These are phyloP conservation scores for Sacculina carcini DNA, from an alignment of 2,888 invertebrate genomes.

Conservation along the genomic window DNA sequence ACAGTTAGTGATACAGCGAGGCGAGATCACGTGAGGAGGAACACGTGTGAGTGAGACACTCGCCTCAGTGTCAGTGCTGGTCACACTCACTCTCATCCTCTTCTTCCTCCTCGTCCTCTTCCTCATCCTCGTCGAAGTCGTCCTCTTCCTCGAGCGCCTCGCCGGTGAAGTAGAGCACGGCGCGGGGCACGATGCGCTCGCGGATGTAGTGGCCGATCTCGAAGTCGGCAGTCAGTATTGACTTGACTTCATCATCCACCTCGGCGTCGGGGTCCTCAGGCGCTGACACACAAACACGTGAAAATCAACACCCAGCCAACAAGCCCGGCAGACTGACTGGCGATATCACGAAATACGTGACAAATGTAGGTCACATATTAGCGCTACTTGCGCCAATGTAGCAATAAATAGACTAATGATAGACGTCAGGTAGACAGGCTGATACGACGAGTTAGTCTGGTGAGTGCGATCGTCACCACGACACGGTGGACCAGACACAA, in stretches of 20 bases:
- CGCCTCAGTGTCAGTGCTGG: too few relatives aligned
- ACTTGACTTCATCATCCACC: conserved; percentile 63
- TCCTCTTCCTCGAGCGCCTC: conserved; percentile 16
- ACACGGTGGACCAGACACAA: too few relatives aligned
- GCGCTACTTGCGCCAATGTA: too few relatives aligned
- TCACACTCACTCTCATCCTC: conserved; percentile 7
- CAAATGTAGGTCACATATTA: too few relatives aligned
- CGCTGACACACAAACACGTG: conserved; percentile 24
- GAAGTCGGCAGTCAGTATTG: conserved; percentile 72
- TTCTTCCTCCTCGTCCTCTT: conserved; percentile 13
- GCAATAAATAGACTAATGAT: too few relatives aligned
- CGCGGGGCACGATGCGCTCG: conserved; percentile 87
- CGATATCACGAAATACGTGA: too few relatives aligned
- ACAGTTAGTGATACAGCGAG: not conserved
- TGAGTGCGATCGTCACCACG: too few relatives aligned
- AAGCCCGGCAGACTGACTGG: too few relatives aligned
- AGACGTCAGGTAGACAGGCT: too few relatives aligned
- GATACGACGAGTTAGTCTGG: too few relatives aligned
- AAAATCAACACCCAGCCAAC: not conserved
- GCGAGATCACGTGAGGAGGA: not conserved
- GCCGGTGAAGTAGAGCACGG: conserved; percentile 79
- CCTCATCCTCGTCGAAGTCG: conserved; percentile 15
- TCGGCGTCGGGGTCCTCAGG: conserved; percentile 59
- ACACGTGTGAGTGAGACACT: not conserved
- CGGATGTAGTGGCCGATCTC: conserved; percentile 96